Base-by-base conservation (phyloP, 2,888 invertebrate species). In the Nebria salina region DNA sequence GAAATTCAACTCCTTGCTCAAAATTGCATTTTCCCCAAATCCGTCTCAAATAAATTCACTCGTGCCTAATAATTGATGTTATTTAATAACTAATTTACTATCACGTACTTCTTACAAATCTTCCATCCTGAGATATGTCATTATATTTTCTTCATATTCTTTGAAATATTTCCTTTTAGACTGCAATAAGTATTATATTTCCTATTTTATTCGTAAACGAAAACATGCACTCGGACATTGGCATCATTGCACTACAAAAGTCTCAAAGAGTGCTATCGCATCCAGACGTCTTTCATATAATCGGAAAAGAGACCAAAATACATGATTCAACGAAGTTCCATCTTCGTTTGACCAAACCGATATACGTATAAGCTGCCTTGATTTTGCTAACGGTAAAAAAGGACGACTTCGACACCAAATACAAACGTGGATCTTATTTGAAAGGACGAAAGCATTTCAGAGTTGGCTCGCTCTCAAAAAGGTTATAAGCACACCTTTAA, bases 401-500 rank as follows among this genome's bases (percentile, higher is more conserved):
- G 25, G 13, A 70, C 20, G 70, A 25, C 25, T 25, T 70, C 20
- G 34, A 20, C 70, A 8, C 34, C 70, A 70, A 34, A 70, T 13
- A 68, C 70, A 34, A 34, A 70, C 25, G 70, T 34, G 34, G 11
- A 70, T 70, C 20, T 5, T 70, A 25, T 70, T 34, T 70, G 70
- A 70, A 70, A 70, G 26, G 70, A 34, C 70, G 25, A 66, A 15
- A 3, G 54, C n/a, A 25, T 66, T 13, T 8, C 34, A 34, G 70
- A 70, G n/a, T 70, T 70, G 70, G 70, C 70, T 70, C 25, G 70
- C 25, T 34, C 70, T 20, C 70, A 70, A 70, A 70, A 70, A 70
- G 70, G 70, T 34, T 34, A 70, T 70, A 54, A 54, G 11, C 13
- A 54, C 13, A 11, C 13, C 54, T 8, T 54, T 54, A 54, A 54